A percentile compares a stretch with the other conserved stretches of the same genome.
These are phyloP conservation scores for Plodia interpunctella DNA, from an alignment of 1,140 invertebrate species.

Conservation along the genomic window DNA sequence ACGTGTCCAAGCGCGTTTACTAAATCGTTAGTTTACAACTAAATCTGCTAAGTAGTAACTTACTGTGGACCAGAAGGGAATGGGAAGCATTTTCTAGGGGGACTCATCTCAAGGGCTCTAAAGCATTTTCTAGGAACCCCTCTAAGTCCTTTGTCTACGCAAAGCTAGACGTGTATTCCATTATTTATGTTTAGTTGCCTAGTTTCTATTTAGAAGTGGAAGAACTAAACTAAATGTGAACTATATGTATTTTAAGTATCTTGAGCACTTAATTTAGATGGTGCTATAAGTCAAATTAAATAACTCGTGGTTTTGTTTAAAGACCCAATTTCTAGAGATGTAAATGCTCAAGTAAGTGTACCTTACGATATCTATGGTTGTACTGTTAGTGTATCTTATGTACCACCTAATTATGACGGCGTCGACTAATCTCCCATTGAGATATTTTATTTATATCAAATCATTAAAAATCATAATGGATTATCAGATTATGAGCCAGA, in stretches of 20 bases:
- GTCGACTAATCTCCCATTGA: constrained; percentile 42
- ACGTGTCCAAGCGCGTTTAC: constrained; percentile 48
- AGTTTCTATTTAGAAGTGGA: constrained; percentile 21
- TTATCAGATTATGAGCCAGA: neutral
- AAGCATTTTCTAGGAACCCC: constrained; percentile 50
- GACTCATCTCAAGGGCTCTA: constrained; percentile 43
- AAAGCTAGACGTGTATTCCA: constrained; percentile 50
- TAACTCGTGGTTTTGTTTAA: constrained; percentile 23
- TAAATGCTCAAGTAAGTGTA: constrained; percentile 58
- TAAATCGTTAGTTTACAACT: constrained; percentile 53
- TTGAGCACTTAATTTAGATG: constrained; percentile 31
- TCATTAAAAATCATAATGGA: neutral
- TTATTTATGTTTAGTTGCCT: constrained; percentile 12
- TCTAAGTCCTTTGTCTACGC: constrained; percentile 50
- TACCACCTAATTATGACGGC: constrained; percentile 29
- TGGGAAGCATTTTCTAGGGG: constrained; percentile 35
- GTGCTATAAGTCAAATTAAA: constrained; percentile 35
- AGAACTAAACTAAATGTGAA: constrained; percentile 37
- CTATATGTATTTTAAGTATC: constrained; percentile 22
- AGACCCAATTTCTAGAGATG: constrained; percentile 38
- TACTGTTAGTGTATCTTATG: constrained; percentile 37
- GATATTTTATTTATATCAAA: constrained; percentile 5
- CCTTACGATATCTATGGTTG: constrained; percentile 75
- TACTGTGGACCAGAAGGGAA: constrained; percentile 38
- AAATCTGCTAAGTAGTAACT: constrained; percentile 53